Evolutionary conservation across 2,113 vertebrate genomes (phyloP).

Genomic region (Xenopus laevis): DNA sequence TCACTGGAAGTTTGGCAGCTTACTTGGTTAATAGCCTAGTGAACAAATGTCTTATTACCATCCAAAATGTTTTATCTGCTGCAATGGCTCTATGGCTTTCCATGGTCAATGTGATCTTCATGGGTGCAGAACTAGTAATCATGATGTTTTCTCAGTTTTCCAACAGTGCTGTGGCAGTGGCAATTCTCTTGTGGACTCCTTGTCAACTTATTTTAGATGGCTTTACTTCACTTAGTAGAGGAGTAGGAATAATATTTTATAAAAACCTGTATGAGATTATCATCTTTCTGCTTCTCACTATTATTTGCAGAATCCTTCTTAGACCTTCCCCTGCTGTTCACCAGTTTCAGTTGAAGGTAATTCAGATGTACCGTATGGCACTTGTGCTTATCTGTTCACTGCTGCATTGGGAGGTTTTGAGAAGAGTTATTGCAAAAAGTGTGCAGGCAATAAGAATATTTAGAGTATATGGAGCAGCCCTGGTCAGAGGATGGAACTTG

Average conservation of each 20-base stretch:
- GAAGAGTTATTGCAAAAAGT: constrained; percentile 57
- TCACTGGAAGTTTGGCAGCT: constrained; percentile 76
- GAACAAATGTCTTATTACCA: constrained; percentile 80
- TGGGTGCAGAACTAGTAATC: constrained; percentile 68
- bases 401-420: constrained; percentile 73
- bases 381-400: constrained; percentile 47
- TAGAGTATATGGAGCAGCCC: constrained; percentile 41
- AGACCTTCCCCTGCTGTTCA: constrained; percentile 55
- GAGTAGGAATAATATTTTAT: constrained; percentile 75
- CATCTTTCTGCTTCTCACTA: constrained; percentile 67
- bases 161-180: constrained; percentile 76
- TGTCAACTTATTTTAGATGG: constrained; percentile 78
- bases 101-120: constrained; percentile 64
- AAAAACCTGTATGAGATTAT: constrained; percentile 77
- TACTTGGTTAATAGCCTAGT: constrained; percentile 86
- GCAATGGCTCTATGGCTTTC: constrained; percentile 71
- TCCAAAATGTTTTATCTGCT: constrained; percentile 75
- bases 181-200: constrained; percentile 85
- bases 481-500: constrained; percentile 35
- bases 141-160: constrained; percentile 77
- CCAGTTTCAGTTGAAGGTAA: constrained; percentile 55
- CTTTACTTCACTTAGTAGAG: constrained; percentile 62
- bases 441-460: constrained; percentile 58
- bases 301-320: neutral
- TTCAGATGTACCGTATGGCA: constrained; percentile 58